These are phyloP conservation scores for Spea multiplicata DNA, from an alignment of 2,113 vertebrate genomes.

Conservation along the genomic window DNA sequence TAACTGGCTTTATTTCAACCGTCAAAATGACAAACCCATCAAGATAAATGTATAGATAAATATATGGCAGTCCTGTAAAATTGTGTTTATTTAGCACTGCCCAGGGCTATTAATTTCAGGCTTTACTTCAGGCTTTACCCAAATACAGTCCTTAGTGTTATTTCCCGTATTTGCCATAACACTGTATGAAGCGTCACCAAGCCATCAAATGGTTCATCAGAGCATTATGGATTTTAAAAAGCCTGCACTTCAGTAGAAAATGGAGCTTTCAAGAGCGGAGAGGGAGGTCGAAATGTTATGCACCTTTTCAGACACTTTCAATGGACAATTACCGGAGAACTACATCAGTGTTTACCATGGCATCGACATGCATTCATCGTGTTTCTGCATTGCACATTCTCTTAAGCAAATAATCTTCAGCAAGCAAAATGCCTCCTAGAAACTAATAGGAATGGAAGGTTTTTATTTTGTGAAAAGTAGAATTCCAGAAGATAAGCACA, in stretches of 20 bases:
- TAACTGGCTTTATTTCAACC: background rate
- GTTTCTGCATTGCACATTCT: background rate
- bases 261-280: background rate
- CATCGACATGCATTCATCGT: background rate
- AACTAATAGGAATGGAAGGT: too few species aligned
- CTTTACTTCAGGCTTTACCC: conserved; percentile 10
- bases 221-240: background rate
- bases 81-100: conserved; percentile 10
- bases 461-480: too few species aligned
- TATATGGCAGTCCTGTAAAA: background rate
- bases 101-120: conserved; percentile 20
- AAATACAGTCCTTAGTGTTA: background rate
- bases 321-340: background rate
- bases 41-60: background rate
- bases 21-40: background rate
- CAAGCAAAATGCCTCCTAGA: too few species aligned
- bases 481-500: too few species aligned
- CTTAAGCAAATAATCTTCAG: too few species aligned
- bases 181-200: background rate
- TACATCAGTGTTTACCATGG: background rate
- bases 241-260: background rate
- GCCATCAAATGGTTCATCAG: conserved; percentile 18
- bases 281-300: too few species aligned
- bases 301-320: background rate
- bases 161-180: background rate